Conservation (phyloP, 2,797 vertebrate genomes). For the Coreius guichenoti region DNA sequence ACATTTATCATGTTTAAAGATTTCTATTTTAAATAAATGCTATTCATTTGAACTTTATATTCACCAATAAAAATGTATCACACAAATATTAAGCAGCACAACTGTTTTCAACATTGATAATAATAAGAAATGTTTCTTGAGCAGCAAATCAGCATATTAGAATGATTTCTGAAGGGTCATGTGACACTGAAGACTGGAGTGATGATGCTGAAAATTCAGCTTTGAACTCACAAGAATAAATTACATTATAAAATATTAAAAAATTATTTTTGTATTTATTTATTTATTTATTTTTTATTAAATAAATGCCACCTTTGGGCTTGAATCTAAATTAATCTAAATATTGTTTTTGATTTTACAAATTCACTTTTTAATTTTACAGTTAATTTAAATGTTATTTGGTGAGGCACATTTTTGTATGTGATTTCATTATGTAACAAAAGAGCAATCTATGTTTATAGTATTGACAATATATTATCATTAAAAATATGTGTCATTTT, state of each 20-base stretch:
- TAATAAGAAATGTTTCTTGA: not conserved
- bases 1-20: not conserved
- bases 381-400: not conserved
- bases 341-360: not conserved
- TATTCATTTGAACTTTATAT: not conserved
- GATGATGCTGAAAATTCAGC: not conserved
- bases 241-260: not conserved
- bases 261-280: not conserved
- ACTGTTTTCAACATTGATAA: not conserved
- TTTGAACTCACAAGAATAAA: not conserved
- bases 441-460: not conserved
- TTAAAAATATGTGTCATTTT: not conserved
- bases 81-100: not conserved
- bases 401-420: not conserved
- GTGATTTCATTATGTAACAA: not conserved
- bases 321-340: no score
- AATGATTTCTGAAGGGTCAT: not conserved
- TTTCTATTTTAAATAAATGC: not conserved
- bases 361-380: not conserved
- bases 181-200: not conserved
- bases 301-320: not conserved
- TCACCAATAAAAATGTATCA: not conserved
- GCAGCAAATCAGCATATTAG: not conserved
- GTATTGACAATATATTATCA: not conserved
- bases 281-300: not conserved